Conservation (phyloP, 2,888 invertebrate species). For the Drosophila colorata region DNA sequence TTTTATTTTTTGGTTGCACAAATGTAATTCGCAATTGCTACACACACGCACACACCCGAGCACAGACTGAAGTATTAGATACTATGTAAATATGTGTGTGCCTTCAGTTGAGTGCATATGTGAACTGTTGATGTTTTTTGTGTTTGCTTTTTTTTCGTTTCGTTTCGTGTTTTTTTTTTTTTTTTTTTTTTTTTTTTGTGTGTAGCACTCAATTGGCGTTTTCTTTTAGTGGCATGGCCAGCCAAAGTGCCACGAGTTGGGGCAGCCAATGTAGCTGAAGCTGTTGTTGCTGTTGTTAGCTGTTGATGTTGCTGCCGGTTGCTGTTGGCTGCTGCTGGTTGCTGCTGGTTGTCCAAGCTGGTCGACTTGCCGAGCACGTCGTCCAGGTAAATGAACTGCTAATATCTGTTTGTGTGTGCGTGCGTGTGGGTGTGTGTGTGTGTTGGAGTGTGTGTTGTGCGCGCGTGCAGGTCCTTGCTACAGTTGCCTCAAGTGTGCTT, state of each 20-base stretch:
- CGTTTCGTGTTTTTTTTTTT: slow-evolving; percentile 8
- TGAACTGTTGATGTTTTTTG: slow-evolving; percentile 32
- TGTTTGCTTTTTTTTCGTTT: slow-evolving; percentile 23
- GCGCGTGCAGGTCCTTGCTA: slow-evolving; percentile 33
- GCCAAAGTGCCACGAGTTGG: slow-evolving; percentile 25
- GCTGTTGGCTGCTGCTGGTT: slow-evolving; percentile 6
- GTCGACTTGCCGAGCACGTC: slow-evolving; percentile 60
- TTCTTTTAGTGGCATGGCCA: slow-evolving; percentile 65
- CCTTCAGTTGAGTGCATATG: slow-evolving; percentile 43
- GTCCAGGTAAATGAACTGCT: slow-evolving; percentile 76
- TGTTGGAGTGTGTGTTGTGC: slow-evolving; percentile 25
- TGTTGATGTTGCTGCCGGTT: slow-evolving; percentile 4
- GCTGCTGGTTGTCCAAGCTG: slow-evolving; percentile 32
- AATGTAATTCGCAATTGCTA: slow-evolving; percentile 48
- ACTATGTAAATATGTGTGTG: slow-evolving; percentile 30
- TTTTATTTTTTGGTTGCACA: slow-evolving; percentile 18
- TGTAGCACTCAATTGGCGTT: slow-evolving; percentile 62
- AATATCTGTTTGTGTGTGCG: slow-evolving; percentile 40
- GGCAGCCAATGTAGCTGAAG: slow-evolving; percentile 3
- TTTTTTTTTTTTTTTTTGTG: slow-evolving; percentile 29
- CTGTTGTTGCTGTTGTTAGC: slow-evolving; percentile 9
- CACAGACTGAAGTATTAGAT: background rate
- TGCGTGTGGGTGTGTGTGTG: slow-evolving; percentile 19
- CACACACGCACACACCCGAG: slow-evolving; percentile 1
- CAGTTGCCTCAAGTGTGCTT: slow-evolving; percentile 51